phyloP scores from a whole-genome alignment of 37 sponge, comb jelly and placozoan species.

The Diacarnus erythraeanus region DNA sequence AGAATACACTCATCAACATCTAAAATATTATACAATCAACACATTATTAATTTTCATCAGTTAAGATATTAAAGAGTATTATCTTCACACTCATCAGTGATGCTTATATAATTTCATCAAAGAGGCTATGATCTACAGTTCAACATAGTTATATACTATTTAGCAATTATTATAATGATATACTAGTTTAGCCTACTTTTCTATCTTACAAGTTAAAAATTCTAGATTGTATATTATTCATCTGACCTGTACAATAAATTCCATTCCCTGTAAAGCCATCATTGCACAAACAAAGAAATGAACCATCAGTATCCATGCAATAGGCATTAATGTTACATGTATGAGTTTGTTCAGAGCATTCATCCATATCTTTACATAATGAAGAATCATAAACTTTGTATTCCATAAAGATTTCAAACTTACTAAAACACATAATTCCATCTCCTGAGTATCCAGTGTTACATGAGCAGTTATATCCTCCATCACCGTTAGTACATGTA shows the following conservation, averaged over 20 bases:
- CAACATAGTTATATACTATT: too few relatives aligned
- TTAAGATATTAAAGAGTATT: not conserved
- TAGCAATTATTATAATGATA: not conserved
- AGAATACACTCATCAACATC: too few relatives aligned
- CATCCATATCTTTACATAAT: not conserved
- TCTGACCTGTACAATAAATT: not conserved
- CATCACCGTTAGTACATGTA: constrained; percentile 44
- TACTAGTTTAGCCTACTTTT: not conserved
- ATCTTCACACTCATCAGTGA: not conserved
- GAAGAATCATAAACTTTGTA: not conserved
- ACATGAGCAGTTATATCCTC: constrained; percentile 58
- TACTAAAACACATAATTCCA: constrained; percentile 21
- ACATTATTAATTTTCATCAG: not conserved
- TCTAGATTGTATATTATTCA: too few relatives aligned
- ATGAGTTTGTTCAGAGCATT: not conserved
- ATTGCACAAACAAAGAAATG: not conserved
- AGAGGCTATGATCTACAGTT: too few relatives aligned
- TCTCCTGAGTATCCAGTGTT: constrained; percentile 17
- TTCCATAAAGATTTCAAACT: not conserved
- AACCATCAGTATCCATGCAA: constrained; percentile 3
- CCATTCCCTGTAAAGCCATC: not conserved
- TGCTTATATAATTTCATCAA: not conserved
- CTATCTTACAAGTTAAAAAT: not conserved
- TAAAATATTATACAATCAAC: not conserved
- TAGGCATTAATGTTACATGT: not conserved